phyloP scores from a whole-genome alignment of 2,113 vertebrate species.

The Acanthochromis polyacanthus region DNA sequence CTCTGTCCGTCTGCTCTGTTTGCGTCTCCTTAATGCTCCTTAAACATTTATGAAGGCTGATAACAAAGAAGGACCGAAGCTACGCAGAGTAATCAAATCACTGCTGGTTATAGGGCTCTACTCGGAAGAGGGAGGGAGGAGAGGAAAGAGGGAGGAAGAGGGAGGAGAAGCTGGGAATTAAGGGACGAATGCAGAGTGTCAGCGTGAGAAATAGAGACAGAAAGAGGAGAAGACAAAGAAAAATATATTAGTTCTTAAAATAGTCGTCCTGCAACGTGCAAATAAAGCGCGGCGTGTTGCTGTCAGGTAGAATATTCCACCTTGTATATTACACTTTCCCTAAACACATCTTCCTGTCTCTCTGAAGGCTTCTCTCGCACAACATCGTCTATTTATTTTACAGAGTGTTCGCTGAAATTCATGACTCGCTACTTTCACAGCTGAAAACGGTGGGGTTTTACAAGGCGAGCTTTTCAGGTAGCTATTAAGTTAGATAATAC shows the following conservation, averaged over 20 bases:
- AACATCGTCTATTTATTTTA: constrained; percentile 23
- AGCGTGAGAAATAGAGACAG: constrained; percentile 59
- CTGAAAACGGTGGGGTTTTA: constrained; percentile 16
- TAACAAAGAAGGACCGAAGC: constrained; percentile 76
- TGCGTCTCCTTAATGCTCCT: constrained; percentile 80
- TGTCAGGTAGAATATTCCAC: constrained; percentile 49
- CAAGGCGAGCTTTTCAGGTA: constrained; percentile 1
- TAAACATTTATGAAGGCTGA: constrained; percentile 85
- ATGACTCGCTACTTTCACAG: constrained; percentile 10
- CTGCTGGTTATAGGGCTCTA: constrained; percentile 68
- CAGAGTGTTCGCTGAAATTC: constrained; percentile 12
- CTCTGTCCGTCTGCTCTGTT: constrained; percentile 58
- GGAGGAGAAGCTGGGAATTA: constrained; percentile 11
- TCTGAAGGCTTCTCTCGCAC: neutral
- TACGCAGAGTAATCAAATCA: constrained; percentile 78
- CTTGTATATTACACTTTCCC: constrained; percentile 13
- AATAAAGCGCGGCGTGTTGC: constrained; percentile 36
- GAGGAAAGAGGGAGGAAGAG: neutral
- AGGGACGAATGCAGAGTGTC: constrained; percentile 40
- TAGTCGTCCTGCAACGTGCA: constrained; percentile 43
- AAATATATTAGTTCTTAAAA: constrained; percentile 60
- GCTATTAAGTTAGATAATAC: constrained; percentile 30
- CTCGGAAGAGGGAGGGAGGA: constrained; percentile 55
- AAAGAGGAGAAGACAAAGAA: constrained; percentile 50
- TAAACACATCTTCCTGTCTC: constrained; percentile 41